A percentile compares a stretch with the other conserved stretches of the same genome.
phyloP scores from a whole-genome alignment of 2,888 invertebrate genomes.

The Papilio protenor region DNA sequence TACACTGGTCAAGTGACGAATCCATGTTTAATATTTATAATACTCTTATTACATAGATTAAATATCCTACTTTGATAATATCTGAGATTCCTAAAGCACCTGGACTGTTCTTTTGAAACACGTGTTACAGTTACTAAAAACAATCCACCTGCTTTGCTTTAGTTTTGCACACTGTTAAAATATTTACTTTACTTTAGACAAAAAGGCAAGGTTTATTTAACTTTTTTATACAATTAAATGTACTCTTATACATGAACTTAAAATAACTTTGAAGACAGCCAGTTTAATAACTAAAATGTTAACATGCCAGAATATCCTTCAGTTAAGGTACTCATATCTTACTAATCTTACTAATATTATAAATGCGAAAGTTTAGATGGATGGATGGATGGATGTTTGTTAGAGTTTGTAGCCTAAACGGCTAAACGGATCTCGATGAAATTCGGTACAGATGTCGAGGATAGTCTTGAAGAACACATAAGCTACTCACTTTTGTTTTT shows the following conservation, averaged over 20 bases:
- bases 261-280: neutral
- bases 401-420: too few relatives aligned
- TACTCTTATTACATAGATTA: neutral
- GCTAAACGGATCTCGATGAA: too few relatives aligned
- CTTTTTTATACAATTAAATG: neutral
- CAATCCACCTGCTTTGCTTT: neutral
- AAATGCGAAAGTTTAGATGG: too few relatives aligned
- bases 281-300: slow-evolving; percentile 4
- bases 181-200: neutral
- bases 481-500: too few relatives aligned
- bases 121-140: neutral
- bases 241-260: neutral
- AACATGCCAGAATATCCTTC: slow-evolving; percentile 1
- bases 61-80: neutral
- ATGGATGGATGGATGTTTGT: too few relatives aligned
- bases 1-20: neutral
- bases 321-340: slow-evolving; percentile 38
- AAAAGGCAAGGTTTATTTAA: neutral
- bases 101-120: neutral
- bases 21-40: neutral
- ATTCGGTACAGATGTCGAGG: too few relatives aligned
- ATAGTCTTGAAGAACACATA: too few relatives aligned
- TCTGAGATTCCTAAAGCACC: neutral
- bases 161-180: neutral
- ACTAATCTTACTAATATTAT: too few relatives aligned